Evolutionary conservation across 1,140 invertebrate genomes (phyloP).

Genomic region (Drosophila micromelanica): DNA sequence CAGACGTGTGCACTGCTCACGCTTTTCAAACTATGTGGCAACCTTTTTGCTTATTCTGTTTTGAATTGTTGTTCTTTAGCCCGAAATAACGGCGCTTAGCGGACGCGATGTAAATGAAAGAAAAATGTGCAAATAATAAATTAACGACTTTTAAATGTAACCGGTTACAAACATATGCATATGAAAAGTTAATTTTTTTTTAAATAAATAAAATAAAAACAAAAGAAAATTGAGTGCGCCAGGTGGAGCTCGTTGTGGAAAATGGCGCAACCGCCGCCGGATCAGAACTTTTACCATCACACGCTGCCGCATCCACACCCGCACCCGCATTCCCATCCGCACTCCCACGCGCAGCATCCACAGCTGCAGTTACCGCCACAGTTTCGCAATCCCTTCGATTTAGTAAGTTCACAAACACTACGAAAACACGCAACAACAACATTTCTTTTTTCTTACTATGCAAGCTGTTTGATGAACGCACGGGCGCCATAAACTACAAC

Average conservation of each 20-base stretch:
- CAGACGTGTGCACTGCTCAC: neutral
- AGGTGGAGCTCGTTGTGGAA: conserved; percentile 52
- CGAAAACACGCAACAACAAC: conserved; percentile 11
- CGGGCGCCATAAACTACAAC: conserved; percentile 76
- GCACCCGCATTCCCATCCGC: conserved; percentile 63
- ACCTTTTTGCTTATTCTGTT: conserved; percentile 37
- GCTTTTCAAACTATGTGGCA: conserved; percentile 3
- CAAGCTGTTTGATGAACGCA: conserved; percentile 76
- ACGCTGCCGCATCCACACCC: conserved; percentile 66
- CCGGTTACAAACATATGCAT: conserved; percentile 57
- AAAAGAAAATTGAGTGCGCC: conserved; percentile 22
- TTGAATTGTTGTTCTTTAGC: conserved; percentile 49
- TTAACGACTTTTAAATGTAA: conserved; percentile 60
- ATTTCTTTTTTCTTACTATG: conserved; percentile 18
- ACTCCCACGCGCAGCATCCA: conserved; percentile 56
- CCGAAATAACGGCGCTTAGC: conserved; percentile 52
- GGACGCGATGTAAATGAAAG: conserved; percentile 59
- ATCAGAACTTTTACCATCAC: conserved; percentile 79
- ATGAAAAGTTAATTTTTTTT: conserved; percentile 21
- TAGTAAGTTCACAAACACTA: conserved; percentile 54
- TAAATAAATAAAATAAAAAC: neutral
- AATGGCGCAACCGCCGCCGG: conserved; percentile 81
- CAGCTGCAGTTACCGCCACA: conserved; percentile 77
- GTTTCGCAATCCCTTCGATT: conserved; percentile 77
- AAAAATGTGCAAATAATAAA: conserved; percentile 73